phyloP scores from a whole-genome alignment of 2,888 invertebrate genomes.

The Ceriagrion tenellum region DNA sequence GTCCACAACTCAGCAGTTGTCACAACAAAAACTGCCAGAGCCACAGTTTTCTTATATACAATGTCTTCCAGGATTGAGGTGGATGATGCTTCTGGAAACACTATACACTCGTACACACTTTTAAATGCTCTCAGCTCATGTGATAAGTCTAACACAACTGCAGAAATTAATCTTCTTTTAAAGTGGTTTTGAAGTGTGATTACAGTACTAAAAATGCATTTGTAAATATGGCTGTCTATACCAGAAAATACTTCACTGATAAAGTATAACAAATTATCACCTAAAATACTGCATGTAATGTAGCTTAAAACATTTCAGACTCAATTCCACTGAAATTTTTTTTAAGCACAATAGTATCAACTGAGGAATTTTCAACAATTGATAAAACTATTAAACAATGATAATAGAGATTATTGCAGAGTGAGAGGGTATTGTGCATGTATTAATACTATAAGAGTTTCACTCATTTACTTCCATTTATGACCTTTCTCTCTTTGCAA shows the following conservation, averaged over 20 bases:
- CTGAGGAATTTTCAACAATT: not conserved
- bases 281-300: constrained; percentile 11
- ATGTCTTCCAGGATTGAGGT: not conserved
- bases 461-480: not conserved
- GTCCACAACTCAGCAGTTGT: not conserved
- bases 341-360: constrained; percentile 2
- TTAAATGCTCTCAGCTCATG: not conserved
- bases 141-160: not conserved
- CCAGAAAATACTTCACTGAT: not conserved
- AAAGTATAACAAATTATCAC: not conserved
- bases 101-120: not conserved
- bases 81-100: not conserved
- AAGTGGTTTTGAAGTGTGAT: not conserved
- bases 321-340: not conserved
- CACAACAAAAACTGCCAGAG: not conserved
- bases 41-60: not conserved
- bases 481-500: not conserved
- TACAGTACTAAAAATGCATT: not conserved
- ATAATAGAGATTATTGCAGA: constrained; percentile 31
- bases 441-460: constrained; percentile 48
- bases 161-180: not conserved
- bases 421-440: constrained; percentile 36
- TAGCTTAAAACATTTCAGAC: not conserved
- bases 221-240: not conserved
- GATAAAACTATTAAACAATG: constrained; percentile 51